phyloP scores from a whole-genome alignment of 2,797 vertebrate genomes.

The Pteropus rufus region DNA sequence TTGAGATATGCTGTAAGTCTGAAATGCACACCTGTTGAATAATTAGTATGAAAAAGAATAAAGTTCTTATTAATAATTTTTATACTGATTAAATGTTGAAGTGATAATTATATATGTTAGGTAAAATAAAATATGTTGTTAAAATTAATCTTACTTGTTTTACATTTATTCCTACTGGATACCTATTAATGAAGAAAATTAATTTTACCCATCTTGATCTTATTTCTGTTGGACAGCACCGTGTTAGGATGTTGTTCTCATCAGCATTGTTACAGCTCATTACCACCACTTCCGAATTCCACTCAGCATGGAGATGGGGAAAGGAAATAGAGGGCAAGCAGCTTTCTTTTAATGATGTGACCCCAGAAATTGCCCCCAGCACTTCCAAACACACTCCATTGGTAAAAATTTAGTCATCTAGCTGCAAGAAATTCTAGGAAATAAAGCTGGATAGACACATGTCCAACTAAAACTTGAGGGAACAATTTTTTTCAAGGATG shows the following conservation, averaged over 20 bases:
- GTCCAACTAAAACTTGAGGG: not conserved
- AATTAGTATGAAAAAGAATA: not conserved
- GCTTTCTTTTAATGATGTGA: not conserved
- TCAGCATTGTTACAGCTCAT: not conserved
- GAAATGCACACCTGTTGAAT: not conserved
- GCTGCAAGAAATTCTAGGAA: not conserved
- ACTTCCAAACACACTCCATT: not conserved
- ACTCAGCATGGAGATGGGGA: not conserved
- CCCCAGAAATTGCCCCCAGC: not conserved
- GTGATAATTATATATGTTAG: not conserved
- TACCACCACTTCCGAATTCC: not conserved
- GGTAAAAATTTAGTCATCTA: not conserved
- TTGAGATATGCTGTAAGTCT: not conserved
- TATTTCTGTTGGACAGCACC: not conserved
- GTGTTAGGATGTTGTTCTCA: not conserved
- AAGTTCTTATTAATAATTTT: not conserved
- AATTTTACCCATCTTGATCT: not conserved
- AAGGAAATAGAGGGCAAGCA: not conserved
- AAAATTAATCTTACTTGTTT: slow-evolving; percentile 12
- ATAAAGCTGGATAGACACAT: not conserved
- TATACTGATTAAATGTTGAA: not conserved
- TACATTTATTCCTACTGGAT: not conserved
- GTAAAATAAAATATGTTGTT: not conserved
- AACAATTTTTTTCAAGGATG: not conserved
- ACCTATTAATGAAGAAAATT: not conserved